phyloP scores from a whole-genome alignment of 1,140 invertebrate genomes.

The Nylanderia fulva region DNA sequence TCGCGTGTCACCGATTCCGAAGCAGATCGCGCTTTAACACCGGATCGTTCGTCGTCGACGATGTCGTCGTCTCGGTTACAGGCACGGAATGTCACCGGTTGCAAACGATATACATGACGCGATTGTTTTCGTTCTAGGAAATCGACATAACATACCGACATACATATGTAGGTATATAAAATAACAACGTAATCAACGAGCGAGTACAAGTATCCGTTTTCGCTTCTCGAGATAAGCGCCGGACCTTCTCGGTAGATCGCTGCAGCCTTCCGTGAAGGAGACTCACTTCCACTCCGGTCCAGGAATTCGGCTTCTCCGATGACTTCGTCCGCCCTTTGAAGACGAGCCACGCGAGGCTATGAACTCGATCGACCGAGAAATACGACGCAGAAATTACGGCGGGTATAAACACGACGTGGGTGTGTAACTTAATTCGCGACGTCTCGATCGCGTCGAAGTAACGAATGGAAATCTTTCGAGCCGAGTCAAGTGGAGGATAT shows the following conservation, averaged over 20 bases:
- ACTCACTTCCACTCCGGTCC: slow-evolving; percentile 42
- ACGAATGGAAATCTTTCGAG: slow-evolving; percentile 36
- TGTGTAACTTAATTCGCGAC: slow-evolving; percentile 1
- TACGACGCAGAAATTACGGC: not conserved
- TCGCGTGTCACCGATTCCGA: slow-evolving; percentile 11
- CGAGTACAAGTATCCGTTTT: slow-evolving; percentile 17
- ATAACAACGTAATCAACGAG: slow-evolving; percentile 20
- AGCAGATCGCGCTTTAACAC: not conserved
- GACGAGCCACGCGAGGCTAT: not conserved
- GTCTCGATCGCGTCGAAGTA: slow-evolving; percentile 13
- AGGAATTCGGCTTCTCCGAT: slow-evolving; percentile 20
- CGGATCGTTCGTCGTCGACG: not conserved
- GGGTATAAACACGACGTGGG: not conserved
- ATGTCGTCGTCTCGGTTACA: slow-evolving; percentile 28
- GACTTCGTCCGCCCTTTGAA: not conserved
- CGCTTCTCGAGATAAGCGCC: slow-evolving; percentile 35
- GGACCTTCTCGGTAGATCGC: slow-evolving; percentile 31
- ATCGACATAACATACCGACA: not conserved
- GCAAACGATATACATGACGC: slow-evolving; percentile 16
- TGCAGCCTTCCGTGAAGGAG: slow-evolving; percentile 44
- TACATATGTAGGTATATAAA: no score
- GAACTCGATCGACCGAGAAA: not conserved
- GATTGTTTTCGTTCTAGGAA: slow-evolving; percentile 57
- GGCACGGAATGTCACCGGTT: slow-evolving; percentile 2
- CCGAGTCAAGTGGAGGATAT: slow-evolving; percentile 34